Conservation (phyloP, 1,140 invertebrate species). For the Cephus cinctus region DNA sequence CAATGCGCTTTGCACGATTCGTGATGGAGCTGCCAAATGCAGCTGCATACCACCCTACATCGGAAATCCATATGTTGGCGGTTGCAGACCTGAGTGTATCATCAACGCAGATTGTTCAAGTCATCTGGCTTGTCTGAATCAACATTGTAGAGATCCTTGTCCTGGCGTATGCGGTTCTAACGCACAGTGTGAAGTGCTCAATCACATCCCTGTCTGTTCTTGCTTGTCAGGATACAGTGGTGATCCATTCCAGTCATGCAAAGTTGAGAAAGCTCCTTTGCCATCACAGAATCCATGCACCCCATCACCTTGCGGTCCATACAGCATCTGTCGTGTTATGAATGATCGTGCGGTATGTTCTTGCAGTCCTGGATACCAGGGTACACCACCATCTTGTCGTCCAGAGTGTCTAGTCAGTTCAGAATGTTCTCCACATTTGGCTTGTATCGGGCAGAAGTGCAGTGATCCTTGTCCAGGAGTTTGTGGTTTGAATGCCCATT, state of each 20-base stretch:
- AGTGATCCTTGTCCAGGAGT: constrained; percentile 77
- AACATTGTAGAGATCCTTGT: constrained; percentile 83
- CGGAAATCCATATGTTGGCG: constrained; percentile 75
- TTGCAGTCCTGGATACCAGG: constrained; percentile 73
- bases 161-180: constrained; percentile 79
- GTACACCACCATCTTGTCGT: constrained; percentile 73
- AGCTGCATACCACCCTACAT: constrained; percentile 83
- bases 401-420: constrained; percentile 79
- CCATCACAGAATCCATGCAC: constrained; percentile 69
- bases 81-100: constrained; percentile 78
- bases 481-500: constrained; percentile 77
- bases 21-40: constrained; percentile 69
- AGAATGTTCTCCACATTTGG: constrained; percentile 70
- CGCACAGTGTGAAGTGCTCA: constrained; percentile 75
- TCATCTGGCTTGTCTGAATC: constrained; percentile 77
- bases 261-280: constrained; percentile 53
- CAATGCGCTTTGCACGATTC: constrained; percentile 73
- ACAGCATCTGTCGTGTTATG: constrained; percentile 72
- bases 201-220: constrained; percentile 78
- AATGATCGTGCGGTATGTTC: constrained; percentile 76
- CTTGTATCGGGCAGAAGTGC: constrained; percentile 80
- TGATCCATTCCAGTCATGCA: constrained; percentile 80
- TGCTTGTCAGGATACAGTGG: constrained; percentile 75
- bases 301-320: constrained; percentile 78
- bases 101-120: constrained; percentile 77